Evolutionary conservation across 2,113 vertebrate genomes (phyloP).

Genomic region (Coptodon rendalli): DNA sequence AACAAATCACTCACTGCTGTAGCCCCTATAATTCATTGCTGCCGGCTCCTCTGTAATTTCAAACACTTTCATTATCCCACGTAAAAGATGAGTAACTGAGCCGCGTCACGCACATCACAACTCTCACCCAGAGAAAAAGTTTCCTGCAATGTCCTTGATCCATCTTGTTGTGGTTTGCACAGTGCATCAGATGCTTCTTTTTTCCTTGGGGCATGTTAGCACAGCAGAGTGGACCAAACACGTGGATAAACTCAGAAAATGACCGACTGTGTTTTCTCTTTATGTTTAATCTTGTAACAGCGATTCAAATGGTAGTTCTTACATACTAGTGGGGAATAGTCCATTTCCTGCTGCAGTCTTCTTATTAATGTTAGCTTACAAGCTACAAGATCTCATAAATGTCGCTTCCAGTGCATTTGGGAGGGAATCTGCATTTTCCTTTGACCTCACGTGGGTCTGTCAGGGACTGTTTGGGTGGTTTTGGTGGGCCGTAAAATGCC

Average conservation of each 20-base stretch:
- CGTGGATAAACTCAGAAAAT: not conserved
- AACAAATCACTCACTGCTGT: not conserved
- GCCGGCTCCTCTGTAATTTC: not conserved
- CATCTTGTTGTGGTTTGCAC: not conserved
- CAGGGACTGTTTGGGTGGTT: not conserved
- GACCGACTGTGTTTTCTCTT: not conserved
- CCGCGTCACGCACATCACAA: not conserved
- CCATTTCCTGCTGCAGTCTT: not conserved
- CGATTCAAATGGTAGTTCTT: not conserved
- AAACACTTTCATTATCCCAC: not conserved
- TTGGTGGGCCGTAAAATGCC: not conserved
- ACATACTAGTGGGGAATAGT: too few relatives aligned
- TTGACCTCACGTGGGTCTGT: not conserved
- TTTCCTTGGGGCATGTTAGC: accelerated
- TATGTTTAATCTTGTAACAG: not conserved
- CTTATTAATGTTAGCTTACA: not conserved
- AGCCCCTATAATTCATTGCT: not conserved
- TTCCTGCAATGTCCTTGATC: not conserved
- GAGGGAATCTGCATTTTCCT: not conserved
- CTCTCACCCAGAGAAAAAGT: not conserved
- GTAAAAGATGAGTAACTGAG: not conserved
- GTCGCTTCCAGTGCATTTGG: not conserved
- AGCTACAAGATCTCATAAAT: not conserved
- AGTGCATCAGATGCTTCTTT: not conserved
- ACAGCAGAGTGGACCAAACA: not conserved